Conservation (phyloP, 2,888 invertebrate species). For the Luperina testacea region DNA sequence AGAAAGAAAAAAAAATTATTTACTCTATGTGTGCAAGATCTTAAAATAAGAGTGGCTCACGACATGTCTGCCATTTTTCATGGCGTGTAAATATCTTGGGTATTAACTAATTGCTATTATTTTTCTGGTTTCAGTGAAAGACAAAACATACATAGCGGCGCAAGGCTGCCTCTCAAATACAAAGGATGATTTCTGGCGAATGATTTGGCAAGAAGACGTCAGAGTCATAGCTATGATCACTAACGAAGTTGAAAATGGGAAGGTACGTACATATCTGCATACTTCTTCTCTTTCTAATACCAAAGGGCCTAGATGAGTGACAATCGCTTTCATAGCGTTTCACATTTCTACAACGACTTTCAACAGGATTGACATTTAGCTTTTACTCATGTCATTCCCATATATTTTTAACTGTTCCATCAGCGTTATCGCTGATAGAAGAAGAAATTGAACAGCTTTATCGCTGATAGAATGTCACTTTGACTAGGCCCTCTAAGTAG, state of each 20-base stretch:
- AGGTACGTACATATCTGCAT: conserved; percentile 82
- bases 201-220: conserved; percentile 99
- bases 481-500: neutral
- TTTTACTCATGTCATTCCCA: neutral
- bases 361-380: too few species aligned
- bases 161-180: conserved; percentile 98
- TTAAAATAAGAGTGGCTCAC: too few species aligned
- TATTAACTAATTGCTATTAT: neutral
- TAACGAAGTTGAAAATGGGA: conserved; percentile 98
- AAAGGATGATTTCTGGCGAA: conserved; percentile 98
- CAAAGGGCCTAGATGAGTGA: neutral
- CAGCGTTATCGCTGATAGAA: neutral
- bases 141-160: conserved; percentile 95
- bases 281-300: neutral
- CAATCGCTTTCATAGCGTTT: neutral
- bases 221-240: conserved; percentile 99
- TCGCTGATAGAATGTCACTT: neutral
- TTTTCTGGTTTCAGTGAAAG: conserved; percentile 75
- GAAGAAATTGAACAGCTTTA: neutral
- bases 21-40: too few species aligned
- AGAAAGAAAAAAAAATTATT: too few species aligned
- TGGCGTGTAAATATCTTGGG: too few species aligned
- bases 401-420: neutral
- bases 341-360: neutral
- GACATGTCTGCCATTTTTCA: too few species aligned